These are phyloP conservation scores for Diabrotica virgifera DNA, from an alignment of 1,140 invertebrate species.

Conservation along the genomic window DNA sequence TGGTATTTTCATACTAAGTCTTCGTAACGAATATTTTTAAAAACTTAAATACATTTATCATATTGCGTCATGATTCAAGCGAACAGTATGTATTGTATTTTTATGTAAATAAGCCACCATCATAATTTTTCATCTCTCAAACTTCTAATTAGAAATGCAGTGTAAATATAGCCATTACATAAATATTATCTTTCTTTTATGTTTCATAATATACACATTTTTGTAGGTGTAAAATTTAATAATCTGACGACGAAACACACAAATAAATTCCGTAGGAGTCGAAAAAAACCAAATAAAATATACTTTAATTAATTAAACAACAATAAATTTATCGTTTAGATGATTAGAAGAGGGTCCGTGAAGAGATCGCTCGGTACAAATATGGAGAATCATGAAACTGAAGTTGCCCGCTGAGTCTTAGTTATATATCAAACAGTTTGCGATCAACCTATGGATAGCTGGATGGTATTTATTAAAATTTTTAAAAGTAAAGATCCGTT, in stretches of 20 bases:
- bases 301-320: slow-evolving; percentile 1
- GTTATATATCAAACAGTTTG: slow-evolving; percentile 1
- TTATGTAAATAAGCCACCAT: no score
- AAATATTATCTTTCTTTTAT: neutral
- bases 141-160: neutral
- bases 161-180: slow-evolving; percentile 6
- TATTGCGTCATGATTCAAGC: no score
- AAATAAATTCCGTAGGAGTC: neutral
- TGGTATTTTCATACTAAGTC: no score
- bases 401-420: neutral
- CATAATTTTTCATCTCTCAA: no score
- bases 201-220: slow-evolving; percentile 3
- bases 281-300: neutral
- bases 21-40: no score
- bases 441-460: neutral
- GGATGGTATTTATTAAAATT: neutral
- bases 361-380: neutral
- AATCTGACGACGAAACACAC: neutral
- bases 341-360: neutral
- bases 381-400: neutral
- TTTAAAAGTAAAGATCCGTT: slow-evolving; percentile 2
- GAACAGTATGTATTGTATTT: no score
- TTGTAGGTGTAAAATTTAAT: slow-evolving; percentile 1
- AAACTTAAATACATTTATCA: no score
- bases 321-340: slow-evolving; percentile 3